Evolutionary conservation across 2,797 vertebrate genomes (phyloP).

Genomic region (Cryptoprocta ferox): DNA sequence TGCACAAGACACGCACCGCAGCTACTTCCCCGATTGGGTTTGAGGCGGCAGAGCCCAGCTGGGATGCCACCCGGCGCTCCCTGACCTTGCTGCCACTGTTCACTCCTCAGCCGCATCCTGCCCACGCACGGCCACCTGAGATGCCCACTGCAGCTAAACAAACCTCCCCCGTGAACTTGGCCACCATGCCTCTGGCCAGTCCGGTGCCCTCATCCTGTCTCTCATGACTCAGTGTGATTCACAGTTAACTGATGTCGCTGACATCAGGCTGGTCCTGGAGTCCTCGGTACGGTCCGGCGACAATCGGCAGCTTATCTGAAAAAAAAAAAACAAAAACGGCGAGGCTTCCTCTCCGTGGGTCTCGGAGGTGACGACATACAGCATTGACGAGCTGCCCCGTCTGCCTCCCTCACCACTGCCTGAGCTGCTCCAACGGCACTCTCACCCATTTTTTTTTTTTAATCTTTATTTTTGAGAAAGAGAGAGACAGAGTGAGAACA

Average conservation of each 20-base stretch:
- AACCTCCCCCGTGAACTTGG: fast-evolving
- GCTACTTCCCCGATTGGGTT: background rate
- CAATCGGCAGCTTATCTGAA: fast-evolving
- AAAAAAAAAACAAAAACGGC: too few relatives aligned
- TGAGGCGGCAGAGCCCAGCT: background rate
- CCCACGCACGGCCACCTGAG: background rate
- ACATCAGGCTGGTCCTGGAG: background rate
- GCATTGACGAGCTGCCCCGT: fast-evolving
- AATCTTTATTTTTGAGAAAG: too few relatives aligned
- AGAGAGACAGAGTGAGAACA: too few relatives aligned
- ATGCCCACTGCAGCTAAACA: background rate
- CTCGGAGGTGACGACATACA: background rate
- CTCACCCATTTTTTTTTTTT: too few relatives aligned
- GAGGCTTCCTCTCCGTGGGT: background rate
- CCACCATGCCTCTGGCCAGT: background rate
- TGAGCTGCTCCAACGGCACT: fast-evolving
- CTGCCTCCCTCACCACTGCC: fast-evolving
- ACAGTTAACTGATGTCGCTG: background rate
- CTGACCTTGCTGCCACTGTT: background rate
- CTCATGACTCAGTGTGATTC: background rate
- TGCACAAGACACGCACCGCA: fast-evolving
- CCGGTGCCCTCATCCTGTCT: background rate
- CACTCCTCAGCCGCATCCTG: background rate
- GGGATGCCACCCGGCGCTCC: fast-evolving
- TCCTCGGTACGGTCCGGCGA: fast-evolving